These are phyloP conservation scores for Dione vanillae DNA, from an alignment of 2,888 invertebrate species.

Conservation along the genomic window DNA sequence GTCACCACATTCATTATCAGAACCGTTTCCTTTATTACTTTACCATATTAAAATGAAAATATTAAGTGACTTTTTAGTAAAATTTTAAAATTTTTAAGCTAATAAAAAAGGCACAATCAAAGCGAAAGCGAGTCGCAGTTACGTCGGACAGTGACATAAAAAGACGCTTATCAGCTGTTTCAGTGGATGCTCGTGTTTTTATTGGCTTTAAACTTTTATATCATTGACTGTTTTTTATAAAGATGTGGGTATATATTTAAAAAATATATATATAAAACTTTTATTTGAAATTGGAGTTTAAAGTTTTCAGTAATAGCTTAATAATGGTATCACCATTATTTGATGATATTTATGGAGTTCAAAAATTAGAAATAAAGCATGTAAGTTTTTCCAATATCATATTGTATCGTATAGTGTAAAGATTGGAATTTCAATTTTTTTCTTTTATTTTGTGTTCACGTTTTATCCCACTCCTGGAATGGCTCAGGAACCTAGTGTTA, in stretches of 20 bases:
- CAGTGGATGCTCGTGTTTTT: conserved; percentile 68
- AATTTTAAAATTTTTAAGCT: conserved; percentile 16
- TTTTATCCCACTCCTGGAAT: too few relatives aligned
- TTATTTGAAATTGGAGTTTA: too few relatives aligned
- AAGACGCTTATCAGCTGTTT: conserved; percentile 78
- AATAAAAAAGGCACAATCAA: conserved; percentile 40
- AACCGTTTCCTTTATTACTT: not conserved
- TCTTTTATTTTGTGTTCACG: too few relatives aligned
- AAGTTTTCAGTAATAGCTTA: too few relatives aligned
- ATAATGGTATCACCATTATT: too few relatives aligned
- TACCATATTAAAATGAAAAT: not conserved
- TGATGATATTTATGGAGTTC: too few relatives aligned
- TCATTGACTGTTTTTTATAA: conserved; percentile 55
- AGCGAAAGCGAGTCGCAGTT: conserved; percentile 46
- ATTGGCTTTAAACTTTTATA: conserved; percentile 80
- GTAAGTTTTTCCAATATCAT: too few relatives aligned
- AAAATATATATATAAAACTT: not conserved
- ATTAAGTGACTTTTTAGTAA: conserved; percentile 1
- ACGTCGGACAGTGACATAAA: conserved; percentile 69
- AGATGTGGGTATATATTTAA: conserved; percentile 12
- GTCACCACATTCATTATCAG: not conserved
- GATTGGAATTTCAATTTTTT: too few relatives aligned
- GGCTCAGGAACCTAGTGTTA: too few relatives aligned
- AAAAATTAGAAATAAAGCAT: too few relatives aligned
- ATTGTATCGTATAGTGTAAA: too few relatives aligned